Evolutionary conservation across 2,113 vertebrate species (phyloP).

Genomic region (Arvicanthis niloticus): DNA sequence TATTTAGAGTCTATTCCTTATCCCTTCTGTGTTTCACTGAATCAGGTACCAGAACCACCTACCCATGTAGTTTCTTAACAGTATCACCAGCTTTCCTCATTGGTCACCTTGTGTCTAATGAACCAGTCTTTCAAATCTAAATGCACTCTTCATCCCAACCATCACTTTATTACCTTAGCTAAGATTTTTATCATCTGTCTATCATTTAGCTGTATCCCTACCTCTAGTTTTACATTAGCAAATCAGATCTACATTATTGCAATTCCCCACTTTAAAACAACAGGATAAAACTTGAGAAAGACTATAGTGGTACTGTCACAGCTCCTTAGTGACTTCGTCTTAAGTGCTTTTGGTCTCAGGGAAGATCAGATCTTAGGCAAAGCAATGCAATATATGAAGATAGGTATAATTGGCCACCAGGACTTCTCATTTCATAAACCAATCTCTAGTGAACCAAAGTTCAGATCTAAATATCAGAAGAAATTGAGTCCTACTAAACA

Average conservation of each 20-base stretch:
- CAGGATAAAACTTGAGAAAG: constrained; percentile 35
- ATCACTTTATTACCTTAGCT: not conserved
- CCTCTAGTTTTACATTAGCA: constrained; percentile 10
- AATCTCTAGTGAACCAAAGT: not conserved
- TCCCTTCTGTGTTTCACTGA: constrained; percentile 31
- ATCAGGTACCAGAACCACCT: constrained; percentile 36
- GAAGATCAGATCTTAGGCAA: not conserved
- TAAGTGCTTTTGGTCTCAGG: constrained; percentile 12
- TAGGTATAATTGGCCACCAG: not conserved
- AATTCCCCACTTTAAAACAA: constrained; percentile 8
- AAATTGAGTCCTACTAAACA: constrained; percentile 27
- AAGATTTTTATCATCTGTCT: constrained; percentile 14
- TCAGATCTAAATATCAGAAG: not conserved
- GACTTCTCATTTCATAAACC: not conserved
- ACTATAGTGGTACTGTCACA: not conserved
- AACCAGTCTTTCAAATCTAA: constrained; percentile 54
- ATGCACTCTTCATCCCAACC: not conserved
- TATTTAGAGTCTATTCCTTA: constrained; percentile 41
- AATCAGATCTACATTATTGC: constrained; percentile 39
- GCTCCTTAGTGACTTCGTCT: not conserved
- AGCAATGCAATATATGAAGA: constrained; percentile 4
- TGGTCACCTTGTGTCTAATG: not conserved
- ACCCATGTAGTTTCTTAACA: constrained; percentile 15
- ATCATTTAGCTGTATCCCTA: constrained; percentile 9
- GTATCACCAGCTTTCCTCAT: not conserved